Percentiles rank a stretch among this genome's conserved stretches.
Conservation (phyloP, 2,888 invertebrate species). For the Standfussiana lucernea region DNA sequence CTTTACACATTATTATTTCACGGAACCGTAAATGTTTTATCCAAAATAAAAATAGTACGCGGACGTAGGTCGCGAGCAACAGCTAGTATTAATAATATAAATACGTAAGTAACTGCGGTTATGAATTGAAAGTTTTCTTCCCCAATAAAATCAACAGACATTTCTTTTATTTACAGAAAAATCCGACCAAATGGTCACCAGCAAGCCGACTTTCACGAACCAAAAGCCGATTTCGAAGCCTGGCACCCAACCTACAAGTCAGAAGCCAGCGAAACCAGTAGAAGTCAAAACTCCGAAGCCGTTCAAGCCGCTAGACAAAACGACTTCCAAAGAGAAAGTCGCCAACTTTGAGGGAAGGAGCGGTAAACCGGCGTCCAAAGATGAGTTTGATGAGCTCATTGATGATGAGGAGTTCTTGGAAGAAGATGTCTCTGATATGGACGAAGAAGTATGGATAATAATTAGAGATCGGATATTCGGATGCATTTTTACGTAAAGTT, state of each 20-base stretch:
- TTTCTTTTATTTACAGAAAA: constrained; percentile 48
- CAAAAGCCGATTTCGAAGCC: no score
- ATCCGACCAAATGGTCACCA: neutral
- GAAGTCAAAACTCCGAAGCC: constrained; percentile 49
- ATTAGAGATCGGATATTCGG: no score
- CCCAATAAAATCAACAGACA: neutral
- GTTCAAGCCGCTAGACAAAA: constrained; percentile 40
- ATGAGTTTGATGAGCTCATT: constrained; percentile 71
- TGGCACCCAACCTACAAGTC: no score
- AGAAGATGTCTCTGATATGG: constrained; percentile 77
- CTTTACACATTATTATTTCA: no score
- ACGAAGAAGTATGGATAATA: constrained; percentile 72
- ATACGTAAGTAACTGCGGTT: no score
- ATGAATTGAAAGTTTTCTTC: no score
- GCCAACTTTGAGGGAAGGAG: constrained; percentile 43
- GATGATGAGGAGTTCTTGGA: constrained; percentile 78
- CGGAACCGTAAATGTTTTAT: no score
- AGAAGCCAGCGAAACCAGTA: no score
- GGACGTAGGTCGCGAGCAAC: no score
- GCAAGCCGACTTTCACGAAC: neutral
- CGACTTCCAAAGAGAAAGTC: neutral
- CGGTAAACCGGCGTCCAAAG: constrained; percentile 7
- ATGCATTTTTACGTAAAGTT: no score
- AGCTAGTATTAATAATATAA: no score
- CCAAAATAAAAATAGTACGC: no score